Evolutionary conservation across 64 coral and sea anemone species (phyloP).

Genomic region (Stichodactyla helianthus): DNA sequence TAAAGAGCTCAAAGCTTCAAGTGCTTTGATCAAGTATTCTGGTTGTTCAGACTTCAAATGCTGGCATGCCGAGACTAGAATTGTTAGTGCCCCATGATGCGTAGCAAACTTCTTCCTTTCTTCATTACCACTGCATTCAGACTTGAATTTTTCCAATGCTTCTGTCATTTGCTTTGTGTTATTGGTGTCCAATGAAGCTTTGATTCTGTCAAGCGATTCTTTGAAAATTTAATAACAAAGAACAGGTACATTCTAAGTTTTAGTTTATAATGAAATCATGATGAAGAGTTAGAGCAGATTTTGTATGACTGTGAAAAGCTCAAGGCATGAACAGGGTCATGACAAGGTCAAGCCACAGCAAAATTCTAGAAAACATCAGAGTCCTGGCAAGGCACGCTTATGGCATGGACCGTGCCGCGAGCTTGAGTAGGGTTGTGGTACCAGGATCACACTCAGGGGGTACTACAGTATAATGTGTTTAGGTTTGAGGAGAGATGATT

Average conservation of each 20-base stretch:
- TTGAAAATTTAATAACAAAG: background rate
- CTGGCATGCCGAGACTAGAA: conserved; percentile 46
- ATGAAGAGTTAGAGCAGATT: no score
- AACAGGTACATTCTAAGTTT: background rate
- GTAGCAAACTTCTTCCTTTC: conserved; percentile 76
- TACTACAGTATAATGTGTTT: no score
- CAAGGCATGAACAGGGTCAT: no score
- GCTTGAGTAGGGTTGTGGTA: no score
- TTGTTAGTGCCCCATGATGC: conserved; percentile 50
- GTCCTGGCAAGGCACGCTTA: no score
- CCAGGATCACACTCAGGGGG: no score
- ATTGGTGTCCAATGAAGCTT: conserved; percentile 8
- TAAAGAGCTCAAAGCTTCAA: conserved; percentile 62
- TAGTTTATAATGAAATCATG: no score
- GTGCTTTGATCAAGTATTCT: conserved; percentile 30
- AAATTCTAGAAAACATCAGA: no score
- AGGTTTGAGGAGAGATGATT: no score
- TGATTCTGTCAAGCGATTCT: conserved; percentile 9
- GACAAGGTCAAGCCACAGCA: no score
- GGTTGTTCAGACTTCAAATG: conserved; percentile 27
- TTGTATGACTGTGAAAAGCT: no score
- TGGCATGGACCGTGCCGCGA: no score
- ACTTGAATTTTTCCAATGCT: conserved; percentile 34
- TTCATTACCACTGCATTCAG: conserved; percentile 61
- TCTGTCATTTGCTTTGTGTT: conserved; percentile 17